Base-by-base conservation (phyloP, 2,113 vertebrate genomes). In the Kryptolebias marmoratus region DNA sequence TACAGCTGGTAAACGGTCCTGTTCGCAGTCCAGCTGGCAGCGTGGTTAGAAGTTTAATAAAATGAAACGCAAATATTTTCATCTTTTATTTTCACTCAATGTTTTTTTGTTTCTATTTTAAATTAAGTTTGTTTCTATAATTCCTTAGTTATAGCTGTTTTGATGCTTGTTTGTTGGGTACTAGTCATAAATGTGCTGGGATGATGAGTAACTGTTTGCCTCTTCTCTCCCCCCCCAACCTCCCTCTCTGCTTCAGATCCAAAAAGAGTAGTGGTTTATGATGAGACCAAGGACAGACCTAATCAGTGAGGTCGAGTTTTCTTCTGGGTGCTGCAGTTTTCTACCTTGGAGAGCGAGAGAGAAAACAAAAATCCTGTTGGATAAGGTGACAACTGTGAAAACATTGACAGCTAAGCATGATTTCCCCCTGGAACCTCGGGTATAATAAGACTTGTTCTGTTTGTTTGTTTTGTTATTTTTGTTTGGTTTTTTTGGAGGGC, bases 231-330 rank as follows among this genome's bases (percentile, higher is more conserved):
- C 4, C 18, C 42, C 18, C 9, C 15, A 80, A 81, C 64, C 50
- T 0, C 88, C 58, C 64, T 85, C 7, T 88, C 67, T 67, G 7
- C 88, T 92, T 11, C 79, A 98, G 97, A 98, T 96, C 96, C 97
- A 94, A 96, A 95, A 95, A 96, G 95, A 94, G 95, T 98, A 94
- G 94, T 96, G 89, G 93, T 95, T 93, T 98, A 98, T 68, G 92
- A 95, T 79, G 95, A 96, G 95, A 94, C 94, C 95, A 95, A 95
- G 96, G 96, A 96, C 84, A 92, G 93, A 92, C 96, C 94, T 88
- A 93, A 96, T 94, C 95, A 97, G 94, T 98, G 96, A 98, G 93
- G 92, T 87, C 91, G 93, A 92, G 93, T 91, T 73, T 55, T 92
- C 90, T 90, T 91, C 93, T 95, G 94, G 94, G 93, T 92, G 92